Conservation (phyloP, 2,113 vertebrate species). For the Vicugna pacos region DNA sequence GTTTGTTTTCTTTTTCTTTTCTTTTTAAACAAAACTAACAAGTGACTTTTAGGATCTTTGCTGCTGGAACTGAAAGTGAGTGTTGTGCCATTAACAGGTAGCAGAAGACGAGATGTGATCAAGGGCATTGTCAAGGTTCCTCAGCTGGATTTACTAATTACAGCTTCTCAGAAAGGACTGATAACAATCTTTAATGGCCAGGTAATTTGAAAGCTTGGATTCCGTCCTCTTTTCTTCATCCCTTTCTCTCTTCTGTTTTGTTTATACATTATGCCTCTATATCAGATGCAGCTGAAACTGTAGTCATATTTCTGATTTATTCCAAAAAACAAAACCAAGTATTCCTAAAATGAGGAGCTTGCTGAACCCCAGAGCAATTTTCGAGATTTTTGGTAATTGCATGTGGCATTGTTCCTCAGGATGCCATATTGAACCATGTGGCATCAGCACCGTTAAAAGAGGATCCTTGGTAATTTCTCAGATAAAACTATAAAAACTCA, state of each 20-base stretch:
- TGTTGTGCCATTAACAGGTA: slow-evolving; percentile 76
- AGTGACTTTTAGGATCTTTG: slow-evolving; percentile 9
- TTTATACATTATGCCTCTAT: background rate
- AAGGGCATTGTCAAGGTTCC: slow-evolving; percentile 86
- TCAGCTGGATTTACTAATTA: slow-evolving; percentile 83
- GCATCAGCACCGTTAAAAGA: background rate
- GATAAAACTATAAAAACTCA: background rate
- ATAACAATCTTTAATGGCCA: slow-evolving; percentile 86
- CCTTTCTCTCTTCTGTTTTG: background rate
- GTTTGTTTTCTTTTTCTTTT: background rate
- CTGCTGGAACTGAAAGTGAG: background rate
- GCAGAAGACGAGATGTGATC: slow-evolving; percentile 86
- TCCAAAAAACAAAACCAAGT: background rate
- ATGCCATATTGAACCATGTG: background rate
- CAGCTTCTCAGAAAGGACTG: slow-evolving; percentile 87
- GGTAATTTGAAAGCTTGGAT: slow-evolving; percentile 80
- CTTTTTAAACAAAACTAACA: background rate
- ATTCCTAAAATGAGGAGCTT: background rate
- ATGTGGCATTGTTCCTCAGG: background rate
- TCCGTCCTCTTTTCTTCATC: background rate
- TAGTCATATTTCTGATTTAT: background rate
- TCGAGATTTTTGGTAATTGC: background rate
- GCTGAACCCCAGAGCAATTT: background rate
- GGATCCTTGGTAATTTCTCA: background rate
- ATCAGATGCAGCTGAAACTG: background rate